Evolutionary conservation across 2,113 vertebrate genomes (phyloP).

Genomic region (Chionomys nivalis): DNA sequence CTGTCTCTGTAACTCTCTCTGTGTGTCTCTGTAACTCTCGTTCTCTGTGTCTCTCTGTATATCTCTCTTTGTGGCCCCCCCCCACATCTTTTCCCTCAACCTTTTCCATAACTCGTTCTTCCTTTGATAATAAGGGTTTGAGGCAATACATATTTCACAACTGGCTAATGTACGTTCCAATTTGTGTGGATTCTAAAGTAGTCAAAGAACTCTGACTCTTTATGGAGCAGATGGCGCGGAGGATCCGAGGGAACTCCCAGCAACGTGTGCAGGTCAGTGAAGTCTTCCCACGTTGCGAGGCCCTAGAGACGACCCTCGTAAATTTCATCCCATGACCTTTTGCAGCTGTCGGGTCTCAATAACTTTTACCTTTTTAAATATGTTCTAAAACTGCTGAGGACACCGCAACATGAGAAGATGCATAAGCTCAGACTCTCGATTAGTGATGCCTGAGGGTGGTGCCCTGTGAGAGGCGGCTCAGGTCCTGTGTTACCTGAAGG

Average conservation of each 20-base stretch:
- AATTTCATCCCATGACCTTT: constrained; percentile 83
- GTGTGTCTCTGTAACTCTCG: too few relatives aligned
- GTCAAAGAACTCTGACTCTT: constrained; percentile 21
- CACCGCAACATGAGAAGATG: neutral
- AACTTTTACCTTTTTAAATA: constrained; percentile 78
- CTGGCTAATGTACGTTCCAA: constrained; percentile 22
- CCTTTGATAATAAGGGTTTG: constrained; percentile 17
- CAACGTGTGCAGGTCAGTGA: neutral
- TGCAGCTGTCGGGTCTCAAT: constrained; percentile 79
- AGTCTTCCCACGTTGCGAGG: neutral
- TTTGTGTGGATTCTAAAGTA: neutral
- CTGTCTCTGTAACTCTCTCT: too few relatives aligned
- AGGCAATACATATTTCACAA: neutral
- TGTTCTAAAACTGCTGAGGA: constrained; percentile 57
- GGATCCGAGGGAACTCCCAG: neutral
- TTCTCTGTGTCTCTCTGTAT: too few relatives aligned
- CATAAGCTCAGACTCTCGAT: neutral
- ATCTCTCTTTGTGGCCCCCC: neutral
- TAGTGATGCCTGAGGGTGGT: neutral
- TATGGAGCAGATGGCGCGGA: constrained; percentile 30
- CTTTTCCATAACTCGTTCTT: neutral
- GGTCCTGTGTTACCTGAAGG: neutral
- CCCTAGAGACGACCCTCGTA: constrained; percentile 62
- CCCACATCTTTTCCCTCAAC: neutral
- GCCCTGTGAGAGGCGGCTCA: fast-evolving